Conservation (phyloP, 37 sponge, comb jelly and placozoan genomes). For the Spongilla lacustris region DNA sequence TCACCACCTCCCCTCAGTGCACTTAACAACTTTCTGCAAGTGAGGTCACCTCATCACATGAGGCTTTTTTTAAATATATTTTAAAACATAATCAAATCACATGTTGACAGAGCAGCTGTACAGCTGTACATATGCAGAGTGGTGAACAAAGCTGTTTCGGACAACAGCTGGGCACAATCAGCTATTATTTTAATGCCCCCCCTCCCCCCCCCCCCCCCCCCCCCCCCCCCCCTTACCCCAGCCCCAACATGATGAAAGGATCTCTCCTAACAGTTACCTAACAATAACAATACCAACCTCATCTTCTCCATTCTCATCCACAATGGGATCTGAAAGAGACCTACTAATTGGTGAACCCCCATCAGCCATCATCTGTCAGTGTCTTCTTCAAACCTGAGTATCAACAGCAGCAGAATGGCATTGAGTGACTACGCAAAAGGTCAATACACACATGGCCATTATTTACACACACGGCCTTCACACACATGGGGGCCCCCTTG, state of each 20-base stretch:
- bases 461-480: too few relatives aligned
- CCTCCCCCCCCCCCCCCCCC: background rate
- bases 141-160: background rate
- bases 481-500: too few relatives aligned
- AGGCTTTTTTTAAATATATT: background rate
- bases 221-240: background rate
- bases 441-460: too few relatives aligned
- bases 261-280: background rate
- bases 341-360: background rate
- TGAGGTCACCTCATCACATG: background rate
- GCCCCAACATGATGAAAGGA: background rate
- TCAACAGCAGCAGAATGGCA: background rate
- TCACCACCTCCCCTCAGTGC: too few relatives aligned
- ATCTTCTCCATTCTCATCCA: background rate
- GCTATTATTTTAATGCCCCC: background rate
- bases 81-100: background rate
- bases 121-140: background rate
- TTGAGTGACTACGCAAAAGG: too few relatives aligned
- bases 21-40: too few relatives aligned
- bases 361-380: background rate
- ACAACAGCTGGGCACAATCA: background rate
- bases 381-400: background rate
- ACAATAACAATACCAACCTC: background rate
- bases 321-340: background rate
- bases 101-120: background rate